These are phyloP conservation scores for Oryzaephilus surinamensis DNA, from an alignment of 1,140 invertebrate species.

Conservation along the genomic window DNA sequence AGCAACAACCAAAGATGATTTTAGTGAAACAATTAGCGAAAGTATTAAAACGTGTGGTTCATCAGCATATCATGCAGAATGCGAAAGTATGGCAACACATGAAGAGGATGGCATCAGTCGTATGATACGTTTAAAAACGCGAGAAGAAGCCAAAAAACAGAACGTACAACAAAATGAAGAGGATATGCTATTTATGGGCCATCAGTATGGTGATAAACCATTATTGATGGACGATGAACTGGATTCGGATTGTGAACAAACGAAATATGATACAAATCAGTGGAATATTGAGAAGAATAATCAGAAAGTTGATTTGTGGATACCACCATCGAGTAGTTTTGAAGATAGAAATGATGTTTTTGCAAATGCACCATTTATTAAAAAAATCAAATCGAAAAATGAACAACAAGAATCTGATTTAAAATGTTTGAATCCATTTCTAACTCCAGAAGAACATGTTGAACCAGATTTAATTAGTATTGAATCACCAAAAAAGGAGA, in stretches of 20 bases:
- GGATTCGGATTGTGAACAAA: conserved; percentile 50
- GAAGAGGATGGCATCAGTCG: conserved; percentile 46
- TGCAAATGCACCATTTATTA: conserved; percentile 61
- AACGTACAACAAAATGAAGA: conserved; percentile 28
- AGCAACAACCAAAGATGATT: conserved; percentile 30
- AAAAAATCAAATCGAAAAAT: conserved; percentile 34
- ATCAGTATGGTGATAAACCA: conserved; percentile 69
- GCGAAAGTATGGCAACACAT: conserved; percentile 54
- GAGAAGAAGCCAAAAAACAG: conserved; percentile 30
- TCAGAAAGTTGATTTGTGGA: conserved; percentile 23
- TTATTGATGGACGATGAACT: conserved; percentile 69
- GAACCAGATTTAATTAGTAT: conserved; percentile 19
- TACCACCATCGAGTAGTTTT: conserved; percentile 28
- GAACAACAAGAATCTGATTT: too few species aligned
- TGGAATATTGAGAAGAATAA: conserved; percentile 30
- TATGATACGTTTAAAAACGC: conserved; percentile 30
- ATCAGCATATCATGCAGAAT: conserved; percentile 60
- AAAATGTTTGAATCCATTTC: conserved; percentile 21
- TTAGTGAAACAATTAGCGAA: conserved; percentile 54
- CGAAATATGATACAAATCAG: conserved; percentile 29
- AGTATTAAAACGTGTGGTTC: conserved; percentile 56
- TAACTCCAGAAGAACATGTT: too few species aligned
- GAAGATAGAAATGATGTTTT: conserved; percentile 53
- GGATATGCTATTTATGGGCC: conserved; percentile 53
- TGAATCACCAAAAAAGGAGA: too few species aligned